Percentiles rank a stretch among this genome's conserved stretches.
Conservation (phyloP, 2,113 vertebrate species). For the Sula dactylatra region DNA sequence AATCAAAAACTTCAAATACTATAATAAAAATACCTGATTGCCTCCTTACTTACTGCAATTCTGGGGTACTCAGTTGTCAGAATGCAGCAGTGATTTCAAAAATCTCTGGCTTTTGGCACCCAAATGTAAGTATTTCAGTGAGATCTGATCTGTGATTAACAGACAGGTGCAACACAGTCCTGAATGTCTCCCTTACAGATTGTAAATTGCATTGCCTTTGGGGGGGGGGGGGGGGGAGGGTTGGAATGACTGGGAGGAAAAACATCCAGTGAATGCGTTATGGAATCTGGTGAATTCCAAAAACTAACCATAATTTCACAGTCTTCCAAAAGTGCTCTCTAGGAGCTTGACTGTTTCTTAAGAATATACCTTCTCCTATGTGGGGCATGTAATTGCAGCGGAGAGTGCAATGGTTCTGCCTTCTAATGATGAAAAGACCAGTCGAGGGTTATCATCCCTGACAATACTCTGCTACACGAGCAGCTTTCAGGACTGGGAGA, state of each 20-base stretch:
- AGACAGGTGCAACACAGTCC: neutral
- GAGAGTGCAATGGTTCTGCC: neutral
- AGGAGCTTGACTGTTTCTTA: neutral
- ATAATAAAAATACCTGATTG: neutral
- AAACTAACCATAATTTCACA: neutral
- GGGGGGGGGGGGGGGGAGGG: no score
- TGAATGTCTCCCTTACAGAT: neutral
- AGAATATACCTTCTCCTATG: neutral
- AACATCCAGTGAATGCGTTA: neutral
- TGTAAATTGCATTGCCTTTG: neutral
- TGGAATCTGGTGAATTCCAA: neutral
- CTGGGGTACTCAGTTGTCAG: neutral
- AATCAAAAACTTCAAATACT: neutral
- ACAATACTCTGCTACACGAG: neutral
- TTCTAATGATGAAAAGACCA: accelerated
- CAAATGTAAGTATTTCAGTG: neutral
- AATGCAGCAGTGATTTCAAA: neutral
- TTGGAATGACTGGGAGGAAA: neutral
- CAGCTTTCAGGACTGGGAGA: neutral
- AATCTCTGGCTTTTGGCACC: neutral
- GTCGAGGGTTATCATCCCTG: neutral
- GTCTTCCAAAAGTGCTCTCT: neutral
- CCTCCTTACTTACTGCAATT: neutral
- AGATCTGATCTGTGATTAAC: neutral
- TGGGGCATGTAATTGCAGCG: neutral